Evolutionary conservation across 2,888 invertebrate genomes (phyloP), one percentile per base, ranked within the genome.

Genomic region (Allolobophora icterica): DNA sequence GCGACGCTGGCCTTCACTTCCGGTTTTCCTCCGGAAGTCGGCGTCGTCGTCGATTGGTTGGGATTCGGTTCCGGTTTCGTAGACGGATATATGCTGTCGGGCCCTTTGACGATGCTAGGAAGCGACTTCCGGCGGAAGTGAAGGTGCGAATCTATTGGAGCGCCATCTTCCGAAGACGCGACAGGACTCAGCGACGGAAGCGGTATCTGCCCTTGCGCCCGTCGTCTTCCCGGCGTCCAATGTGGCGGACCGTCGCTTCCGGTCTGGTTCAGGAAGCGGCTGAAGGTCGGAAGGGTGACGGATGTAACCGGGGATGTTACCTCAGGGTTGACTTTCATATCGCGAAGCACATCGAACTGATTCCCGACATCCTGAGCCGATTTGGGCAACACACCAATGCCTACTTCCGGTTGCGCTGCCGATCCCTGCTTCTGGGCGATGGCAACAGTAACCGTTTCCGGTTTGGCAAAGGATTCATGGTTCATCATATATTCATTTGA

Each of bases 31-130:
- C 87, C 35, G 35, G 87, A 34, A 21, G 91, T 84, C 24, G 90
- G 24, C 33, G 45, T 34, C 35, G 34, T 89, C 40, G 87, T 89
- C 24, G 45, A 24, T 90, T 83, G 90, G 21, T 3, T 24, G 35
- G 24, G 89, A n/a, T 33, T 34, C 89, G 38, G 30, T 34, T 38
- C 38, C 17, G 89, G 87, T 19, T 52, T 45, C 21, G 0, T 89
- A 30, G n/a, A 13, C 40, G 91, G 24, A 71, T 40, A 19, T 19
- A 42, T 24, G 17, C 38, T 40, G 33, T 45, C n/a, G 34, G 45
- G 45, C 0, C 42, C 89, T 89, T 91, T 91, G 35, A 90, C 34
- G 87, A 91, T 91, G 89, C 91, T 91, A 0, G 91, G 91, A 21
- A 91, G 89, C 6, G 91, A 91, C 84, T 91, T 91, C 84, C 91